Conservation (phyloP, 2,888 invertebrate genomes). For the Ceratothoa steindachneri region DNA sequence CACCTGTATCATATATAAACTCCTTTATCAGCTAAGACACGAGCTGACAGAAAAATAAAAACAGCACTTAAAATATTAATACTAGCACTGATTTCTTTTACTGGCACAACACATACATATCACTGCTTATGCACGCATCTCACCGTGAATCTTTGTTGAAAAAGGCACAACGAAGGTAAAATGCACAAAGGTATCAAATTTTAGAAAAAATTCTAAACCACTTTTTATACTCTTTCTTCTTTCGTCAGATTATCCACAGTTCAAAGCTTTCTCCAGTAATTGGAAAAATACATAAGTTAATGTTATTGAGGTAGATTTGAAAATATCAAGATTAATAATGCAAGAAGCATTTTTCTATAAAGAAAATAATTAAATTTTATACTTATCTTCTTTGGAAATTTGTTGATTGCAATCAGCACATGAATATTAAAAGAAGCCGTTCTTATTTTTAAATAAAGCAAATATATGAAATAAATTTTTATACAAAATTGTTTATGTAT, state of each 20-base stretch:
- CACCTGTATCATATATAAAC: not conserved
- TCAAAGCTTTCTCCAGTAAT: conserved; percentile 5
- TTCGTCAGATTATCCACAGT: not conserved
- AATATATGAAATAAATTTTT: too few relatives aligned
- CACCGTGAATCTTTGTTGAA: not conserved
- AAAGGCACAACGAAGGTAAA: not conserved
- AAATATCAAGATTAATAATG: too few relatives aligned
- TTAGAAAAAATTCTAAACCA: not conserved
- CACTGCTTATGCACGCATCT: not conserved
- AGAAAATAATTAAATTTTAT: too few relatives aligned
- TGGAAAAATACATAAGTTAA: too few relatives aligned
- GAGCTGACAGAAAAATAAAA: not conserved
- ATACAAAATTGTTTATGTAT: too few relatives aligned
- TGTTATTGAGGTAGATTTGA: too few relatives aligned
- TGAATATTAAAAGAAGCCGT: too few relatives aligned
- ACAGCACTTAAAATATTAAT: not conserved
- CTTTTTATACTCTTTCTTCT: not conserved
- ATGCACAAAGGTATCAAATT: not conserved
- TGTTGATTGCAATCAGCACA: too few relatives aligned
- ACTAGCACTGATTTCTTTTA: not conserved
- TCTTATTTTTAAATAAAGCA: too few relatives aligned
- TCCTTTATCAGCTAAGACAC: not conserved
- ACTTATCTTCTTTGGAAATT: too few relatives aligned
- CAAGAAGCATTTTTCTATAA: too few relatives aligned
- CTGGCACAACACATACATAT: conserved; percentile 1